Evolutionary conservation across 2,797 vertebrate species (phyloP).

Genomic region (Sciurus vulgaris): DNA sequence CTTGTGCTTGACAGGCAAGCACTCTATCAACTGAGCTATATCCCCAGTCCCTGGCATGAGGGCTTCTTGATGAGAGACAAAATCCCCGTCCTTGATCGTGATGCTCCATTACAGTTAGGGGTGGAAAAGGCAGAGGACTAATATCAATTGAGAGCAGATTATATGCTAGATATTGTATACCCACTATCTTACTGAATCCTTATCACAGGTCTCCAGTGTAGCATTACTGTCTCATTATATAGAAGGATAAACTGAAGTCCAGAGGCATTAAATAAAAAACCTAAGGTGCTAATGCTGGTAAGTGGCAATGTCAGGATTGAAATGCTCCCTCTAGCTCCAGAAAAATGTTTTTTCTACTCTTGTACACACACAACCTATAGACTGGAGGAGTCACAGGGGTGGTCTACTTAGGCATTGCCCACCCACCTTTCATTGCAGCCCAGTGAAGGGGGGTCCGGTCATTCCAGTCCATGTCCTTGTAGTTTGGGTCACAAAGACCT

Average conservation of each 20-base stretch:
- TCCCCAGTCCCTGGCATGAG: background rate
- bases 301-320: background rate
- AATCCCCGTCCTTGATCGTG: background rate
- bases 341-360: background rate
- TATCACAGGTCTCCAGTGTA: background rate
- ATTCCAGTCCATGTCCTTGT: conserved; percentile 93
- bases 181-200: background rate
- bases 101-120: background rate
- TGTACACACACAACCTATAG: background rate
- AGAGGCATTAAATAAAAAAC: background rate
- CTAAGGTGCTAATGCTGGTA: background rate
- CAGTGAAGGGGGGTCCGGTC: conserved; percentile 94
- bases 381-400: background rate
- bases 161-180: too few relatives aligned
- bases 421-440: conserved; percentile 93
- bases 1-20: too few relatives aligned
- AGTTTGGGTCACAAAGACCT: conserved; percentile 91
- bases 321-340: background rate
- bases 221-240: background rate
- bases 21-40: too few relatives aligned
- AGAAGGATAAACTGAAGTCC: background rate
- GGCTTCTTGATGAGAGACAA: background rate
- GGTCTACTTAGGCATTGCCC: accelerated
- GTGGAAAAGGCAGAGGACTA: background rate
- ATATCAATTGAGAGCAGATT: background rate